Evolutionary conservation across 2,888 invertebrate species (phyloP), one percentile per base, ranked within the genome.

Genomic region (Ctenicera cuprea): DNA sequence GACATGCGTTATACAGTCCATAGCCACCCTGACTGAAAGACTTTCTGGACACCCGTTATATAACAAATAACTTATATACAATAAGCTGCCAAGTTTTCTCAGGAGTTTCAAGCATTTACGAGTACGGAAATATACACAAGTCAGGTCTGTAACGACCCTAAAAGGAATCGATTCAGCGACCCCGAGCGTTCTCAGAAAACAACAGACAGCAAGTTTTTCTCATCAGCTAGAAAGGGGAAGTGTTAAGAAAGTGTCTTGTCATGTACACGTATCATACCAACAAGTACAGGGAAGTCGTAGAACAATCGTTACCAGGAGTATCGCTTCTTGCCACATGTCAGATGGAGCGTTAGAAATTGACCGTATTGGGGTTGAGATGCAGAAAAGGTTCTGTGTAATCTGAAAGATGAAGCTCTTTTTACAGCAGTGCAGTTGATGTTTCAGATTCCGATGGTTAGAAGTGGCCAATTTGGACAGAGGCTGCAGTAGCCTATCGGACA

Each of bases 121-220:
- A 75, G 78, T 76, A 75, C 74, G 77, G 77, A 79, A 78, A 79
- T 78, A 78, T 74, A 75, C 67, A 70, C 73, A 68, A 76, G 78
- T 70, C 78, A 75, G 71, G 79, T 77, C 76, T 77, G 73, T 74
- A 73, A 70, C 77, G 74, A 76, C 81, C 81, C 80, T 81, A 82
- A 74, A 83, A 79, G 83, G 80, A 79, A 74, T 73, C 67, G 72
- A 75, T 76, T 75, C 73, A 75, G 75, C 77, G 77, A 77, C 80
- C 80, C 79, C 78, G 76, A 78, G 75, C 74, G 61, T 82, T 82
- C 82, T 78, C 68, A 77, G 81, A 82, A 82, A 79, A 80, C 80
- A 79, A 80, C 80, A 78, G 78, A 74, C 73, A 71, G 67, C 81
- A 77, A 80, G 75, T 79, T 80, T 80, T 80, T 79, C 64, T 72